Evolutionary conservation across 2,797 vertebrate species (phyloP).

Genomic region (Propithecus deckenii): DNA sequence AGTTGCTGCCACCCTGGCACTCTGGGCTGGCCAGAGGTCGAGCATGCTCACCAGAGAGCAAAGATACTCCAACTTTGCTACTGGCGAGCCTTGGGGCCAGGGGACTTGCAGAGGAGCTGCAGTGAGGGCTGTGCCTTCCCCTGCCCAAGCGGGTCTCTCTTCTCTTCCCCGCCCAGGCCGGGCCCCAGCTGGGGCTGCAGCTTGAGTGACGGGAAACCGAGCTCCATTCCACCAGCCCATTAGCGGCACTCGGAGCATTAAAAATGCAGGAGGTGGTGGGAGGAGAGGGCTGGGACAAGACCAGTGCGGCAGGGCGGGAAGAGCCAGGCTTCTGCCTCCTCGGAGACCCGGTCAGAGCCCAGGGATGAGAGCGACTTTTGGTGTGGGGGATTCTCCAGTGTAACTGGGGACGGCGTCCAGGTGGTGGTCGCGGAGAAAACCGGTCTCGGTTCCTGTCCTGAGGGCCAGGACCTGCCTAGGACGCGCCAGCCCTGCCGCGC

Average conservation of each 20-base stretch:
- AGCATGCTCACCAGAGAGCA: background rate
- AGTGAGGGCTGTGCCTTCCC: background rate
- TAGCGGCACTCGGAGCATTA: conserved; percentile 89
- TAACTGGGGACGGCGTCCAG: no score
- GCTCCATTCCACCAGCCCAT: conserved; percentile 73
- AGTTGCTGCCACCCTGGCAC: background rate
- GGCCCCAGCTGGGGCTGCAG: background rate
- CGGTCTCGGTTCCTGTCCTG: background rate
- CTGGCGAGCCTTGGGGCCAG: background rate
- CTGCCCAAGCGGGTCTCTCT: background rate
- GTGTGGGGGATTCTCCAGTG: background rate
- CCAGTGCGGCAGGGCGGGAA: background rate
- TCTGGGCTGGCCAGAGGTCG: background rate
- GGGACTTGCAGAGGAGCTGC: background rate
- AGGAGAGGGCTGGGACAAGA: background rate
- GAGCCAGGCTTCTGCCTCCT: background rate
- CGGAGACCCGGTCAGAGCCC: background rate
- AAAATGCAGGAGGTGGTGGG: conserved; percentile 88
- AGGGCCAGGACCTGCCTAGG: background rate
- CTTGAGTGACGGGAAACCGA: background rate
- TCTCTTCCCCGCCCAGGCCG: background rate
- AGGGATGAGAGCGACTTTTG: background rate
- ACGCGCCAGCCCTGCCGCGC: background rate
- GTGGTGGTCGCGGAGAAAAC: background rate
- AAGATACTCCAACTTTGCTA: background rate